Evolutionary conservation across 2,797 vertebrate species (phyloP), one percentile per base, ranked within the genome.

Genomic region (Parotocinclus haroldoi): DNA sequence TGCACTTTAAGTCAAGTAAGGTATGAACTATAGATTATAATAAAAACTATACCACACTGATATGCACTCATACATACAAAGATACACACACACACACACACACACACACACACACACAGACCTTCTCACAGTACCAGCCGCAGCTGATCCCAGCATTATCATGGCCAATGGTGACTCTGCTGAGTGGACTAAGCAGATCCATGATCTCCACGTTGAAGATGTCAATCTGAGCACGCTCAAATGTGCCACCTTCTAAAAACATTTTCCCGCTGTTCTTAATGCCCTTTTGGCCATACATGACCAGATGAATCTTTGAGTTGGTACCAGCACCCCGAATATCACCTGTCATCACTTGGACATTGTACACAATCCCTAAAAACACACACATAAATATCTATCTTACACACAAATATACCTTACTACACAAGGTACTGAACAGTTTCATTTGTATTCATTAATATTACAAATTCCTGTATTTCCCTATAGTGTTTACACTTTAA

Each of bases 41-140:
- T 27, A 2, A 27, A 27, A 27, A 27, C 27, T 27, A 27, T 5
- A 27, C 27, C 27, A 27, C 27, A 27, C 27, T 27, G 27, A 2
- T 2, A 27, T 27, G 27, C 27, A n/a, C n/a, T n/a, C n/a, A 27
- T 27, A 5, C 27, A 27, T 5, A 46, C 7, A 37, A 17, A 38
- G 16, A 12, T 3, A 37, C 17, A 10, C 37, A 37, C 48, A 13
- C 4, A 39, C 39, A 39, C 36, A 11, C 12, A 54, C 10, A 54
- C 49, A 53, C 49, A 49, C 55, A 39, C 37, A 52, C 44, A 71
- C 9, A 40, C 19, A 45, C 40, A 27, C 87, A 81, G 68, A 98
- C 97, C 96, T 98, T 98, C 81, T 99, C 95, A 18, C 97, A 98
- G 84, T 93, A 94, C 96, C 97, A 99, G 16, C 96, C 96, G 0